Conservation (phyloP, 2,797 vertebrate species). For the Oophaga sylvatica region DNA sequence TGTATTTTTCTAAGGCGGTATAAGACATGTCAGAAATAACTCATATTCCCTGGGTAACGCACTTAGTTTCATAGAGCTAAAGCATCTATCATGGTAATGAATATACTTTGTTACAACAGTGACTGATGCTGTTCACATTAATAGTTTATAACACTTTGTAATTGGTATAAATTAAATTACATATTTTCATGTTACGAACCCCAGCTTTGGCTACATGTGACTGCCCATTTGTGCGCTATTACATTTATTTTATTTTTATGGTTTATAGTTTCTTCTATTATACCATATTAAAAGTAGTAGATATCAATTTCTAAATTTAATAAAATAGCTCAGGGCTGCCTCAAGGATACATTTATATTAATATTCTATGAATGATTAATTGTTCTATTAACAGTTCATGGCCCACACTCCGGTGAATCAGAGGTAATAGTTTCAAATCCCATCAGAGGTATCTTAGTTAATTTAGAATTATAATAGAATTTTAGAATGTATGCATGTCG, state of each 20-base stretch:
- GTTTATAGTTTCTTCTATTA: slow-evolving; percentile 40
- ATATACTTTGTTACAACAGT: not conserved
- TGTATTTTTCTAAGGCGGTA: too few species aligned
- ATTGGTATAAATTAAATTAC: slow-evolving; percentile 33
- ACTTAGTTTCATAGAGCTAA: not conserved
- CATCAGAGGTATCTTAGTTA: slow-evolving; percentile 39
- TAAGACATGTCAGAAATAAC: too few species aligned
- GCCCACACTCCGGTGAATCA: slow-evolving; percentile 35
- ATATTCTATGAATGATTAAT: slow-evolving; percentile 52
- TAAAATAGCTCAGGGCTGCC: not conserved
- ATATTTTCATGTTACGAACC: slow-evolving; percentile 30
- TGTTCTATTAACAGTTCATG: slow-evolving; percentile 55
- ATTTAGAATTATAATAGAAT: slow-evolving; percentile 58
- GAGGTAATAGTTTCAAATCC: slow-evolving; percentile 57
- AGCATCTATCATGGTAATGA: not conserved
- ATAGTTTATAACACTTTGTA: not conserved
- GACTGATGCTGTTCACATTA: not conserved
- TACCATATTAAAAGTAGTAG: slow-evolving; percentile 32
- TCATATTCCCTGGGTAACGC: too few species aligned
- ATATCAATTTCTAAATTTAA: slow-evolving; percentile 41
- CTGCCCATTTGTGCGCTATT: slow-evolving; percentile 5
- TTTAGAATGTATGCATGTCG: slow-evolving; percentile 52
- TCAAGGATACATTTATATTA: slow-evolving; percentile 47
- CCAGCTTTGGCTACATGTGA: slow-evolving; percentile 27
- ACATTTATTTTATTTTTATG: slow-evolving; percentile 24